Evolutionary conservation across 2,113 vertebrate genomes (phyloP), one percentile per base, ranked within the genome.

Genomic region (Turdus rufiventris): DNA sequence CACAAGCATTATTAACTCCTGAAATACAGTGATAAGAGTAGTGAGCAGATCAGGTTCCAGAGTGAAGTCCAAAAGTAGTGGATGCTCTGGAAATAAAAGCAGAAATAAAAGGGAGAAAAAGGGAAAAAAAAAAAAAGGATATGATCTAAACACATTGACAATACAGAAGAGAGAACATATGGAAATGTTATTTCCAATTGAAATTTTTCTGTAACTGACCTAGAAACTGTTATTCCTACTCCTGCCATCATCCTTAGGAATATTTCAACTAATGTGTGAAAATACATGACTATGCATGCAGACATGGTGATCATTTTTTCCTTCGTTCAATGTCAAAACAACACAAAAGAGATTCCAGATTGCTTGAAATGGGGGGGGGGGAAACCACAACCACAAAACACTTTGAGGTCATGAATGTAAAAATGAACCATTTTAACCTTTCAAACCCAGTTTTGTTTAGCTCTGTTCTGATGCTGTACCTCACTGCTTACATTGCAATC

Each of bases 241-340:
- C 47, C 51, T 45, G 36, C 25, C 50, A 65, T 53, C 36, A 76
- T 38, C 16, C 19, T 31, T 33, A 89, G 12, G 19, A 88, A 65
- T 50, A 85, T 48, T 89, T 18, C 43, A 57, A 13, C 14, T n/a
- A 9, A 36, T 10, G 10, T 29, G 28, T 66, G 60, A 88, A 92
- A 80, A 82, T 18, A 57, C 5, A 43, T 3, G 3, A 58, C 47
- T 71, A 23, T 18, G 15, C 13, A 47, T 34, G 20, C 38, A 91
- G 29, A 77, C 9, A 47, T 3, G 29, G 29, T 24, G 18, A 84
- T 58, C 6, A 71, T 19, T 20, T 43, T 33, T 10, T 18, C 3
- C 6, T 14, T 19, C 0, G 0, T n/a, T 83, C 33, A 40, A 8
- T 50, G 25, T 29, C 1, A 5, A 89, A 92, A 58, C 14, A 71